Percentiles rank a stretch among this genome's conserved stretches.
phyloP scores from a whole-genome alignment of 2,113 vertebrate species.

The Hippocampus abdominalis region DNA sequence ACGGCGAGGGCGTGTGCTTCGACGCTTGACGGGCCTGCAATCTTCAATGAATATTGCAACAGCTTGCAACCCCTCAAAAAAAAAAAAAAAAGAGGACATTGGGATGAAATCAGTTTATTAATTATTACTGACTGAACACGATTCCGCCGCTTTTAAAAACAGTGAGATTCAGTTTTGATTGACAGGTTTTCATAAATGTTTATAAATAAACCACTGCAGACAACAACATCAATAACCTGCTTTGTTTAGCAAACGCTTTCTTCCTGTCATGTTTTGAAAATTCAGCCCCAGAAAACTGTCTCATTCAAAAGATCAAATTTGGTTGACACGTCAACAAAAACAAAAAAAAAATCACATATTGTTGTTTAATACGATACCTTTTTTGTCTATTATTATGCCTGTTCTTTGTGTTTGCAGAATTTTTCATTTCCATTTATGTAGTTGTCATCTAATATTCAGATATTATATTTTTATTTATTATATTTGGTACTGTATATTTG shows the following conservation, averaged over 20 bases:
- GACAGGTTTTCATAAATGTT: background rate
- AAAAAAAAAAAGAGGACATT: background rate
- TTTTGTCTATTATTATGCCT: no score
- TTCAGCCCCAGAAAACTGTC: background rate
- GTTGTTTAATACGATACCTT: no score
- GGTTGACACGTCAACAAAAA: background rate
- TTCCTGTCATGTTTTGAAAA: background rate
- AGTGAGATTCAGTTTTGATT: background rate
- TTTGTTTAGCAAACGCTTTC: background rate
- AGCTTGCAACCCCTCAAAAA: background rate
- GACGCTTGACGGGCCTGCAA: background rate
- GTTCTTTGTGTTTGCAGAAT: no score
- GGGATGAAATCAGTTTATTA: background rate
- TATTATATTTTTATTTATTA: no score
- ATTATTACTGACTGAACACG: background rate
- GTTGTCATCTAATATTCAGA: no score
- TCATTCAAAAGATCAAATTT: background rate
- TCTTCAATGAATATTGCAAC: slow-evolving; percentile 1
- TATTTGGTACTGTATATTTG: no score
- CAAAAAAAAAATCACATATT: no score
- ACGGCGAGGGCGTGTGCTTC: background rate
- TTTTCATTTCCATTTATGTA: no score
- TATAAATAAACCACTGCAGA: background rate
- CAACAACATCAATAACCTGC: background rate
- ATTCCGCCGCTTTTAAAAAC: background rate